Evolutionary conservation across 2,888 invertebrate species (phyloP).

Genomic region (Ormyrus rosae): DNA sequence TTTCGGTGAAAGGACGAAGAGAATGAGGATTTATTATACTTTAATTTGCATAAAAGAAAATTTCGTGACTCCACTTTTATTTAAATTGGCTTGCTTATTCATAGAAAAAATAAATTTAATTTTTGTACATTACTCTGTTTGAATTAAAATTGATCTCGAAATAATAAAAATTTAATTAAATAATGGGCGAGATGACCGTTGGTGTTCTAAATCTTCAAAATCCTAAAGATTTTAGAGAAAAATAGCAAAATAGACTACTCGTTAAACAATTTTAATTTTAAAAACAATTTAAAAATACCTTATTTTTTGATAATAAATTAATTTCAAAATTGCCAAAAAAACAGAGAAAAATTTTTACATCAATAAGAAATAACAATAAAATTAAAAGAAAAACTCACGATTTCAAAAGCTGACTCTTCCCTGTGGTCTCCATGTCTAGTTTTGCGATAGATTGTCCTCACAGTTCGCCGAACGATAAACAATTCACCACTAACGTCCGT

Average conservation of each 20-base stretch:
- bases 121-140: no score
- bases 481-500: slow-evolving; percentile 34
- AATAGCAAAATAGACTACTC: no score
- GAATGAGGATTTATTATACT: no score
- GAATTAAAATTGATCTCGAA: no score
- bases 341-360: background rate
- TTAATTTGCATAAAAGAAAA: background rate
- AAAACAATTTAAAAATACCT: background rate
- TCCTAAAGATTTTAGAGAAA: no score
- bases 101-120: background rate
- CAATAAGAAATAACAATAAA: background rate
- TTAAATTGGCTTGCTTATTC: background rate
- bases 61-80: background rate
- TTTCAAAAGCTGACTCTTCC: slow-evolving; percentile 58
- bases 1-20: slow-evolving; percentile 1
- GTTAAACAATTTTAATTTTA: background rate
- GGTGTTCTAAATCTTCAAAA: no score
- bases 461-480: slow-evolving; percentile 27
- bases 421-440: slow-evolving; percentile 57
- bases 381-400: slow-evolving; percentile 43
- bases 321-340: background rate
- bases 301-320: background rate
- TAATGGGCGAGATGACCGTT: no score
- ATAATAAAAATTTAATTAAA: no score
- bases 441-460: background rate